Base-by-base conservation (phyloP, 2,888 invertebrate species). In the Cheilosia variabilis region DNA sequence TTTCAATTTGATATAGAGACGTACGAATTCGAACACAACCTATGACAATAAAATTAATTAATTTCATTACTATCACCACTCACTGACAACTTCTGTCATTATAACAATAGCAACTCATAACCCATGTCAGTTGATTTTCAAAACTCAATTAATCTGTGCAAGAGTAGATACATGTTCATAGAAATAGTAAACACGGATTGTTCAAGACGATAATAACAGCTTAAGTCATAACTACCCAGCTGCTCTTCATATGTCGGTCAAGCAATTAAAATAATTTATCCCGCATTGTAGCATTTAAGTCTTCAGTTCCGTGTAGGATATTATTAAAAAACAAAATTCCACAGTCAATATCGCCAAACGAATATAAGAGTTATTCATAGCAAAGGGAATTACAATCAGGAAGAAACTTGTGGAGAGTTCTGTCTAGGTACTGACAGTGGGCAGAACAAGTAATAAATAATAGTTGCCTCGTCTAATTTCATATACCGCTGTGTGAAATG, bases 231-330 rank as follows among this genome's bases (percentile, higher is more conserved):
- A 63, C 19, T 15, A 27, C n/a, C 13, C 10, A 57, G 19, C 17
- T 57, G 57, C 13, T 57, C 43, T 60, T 41, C 22, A 22, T 27
- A 24, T 10, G 17, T 15, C 17, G 27, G 17, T 31, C 47, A 24
- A 62, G 13, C 10, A 57, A 69, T 69, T 69, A 57, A 69, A 57
- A 47, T 45, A 47, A 58, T 58, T 47, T 68, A 55, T 45, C 43
- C 4, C 31, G 53, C 19, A 24, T 7, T 43, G 24, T 4, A 2
- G 3, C 22, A n/a, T 1, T 22, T 5, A 17, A 45, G n/a, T 4
- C 27, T 2, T 47, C 27, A 27, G 31, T 62, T 47, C 31, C 62
- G 47, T 47, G 47, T 62, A 41, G 60, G 9, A 24, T 24, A n/a
- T 24, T 27, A 27, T 27, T 24, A 4, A 4, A 17, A 37, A 19